Evolutionary conservation across 2,113 vertebrate genomes (phyloP).

Genomic region (Campylomormyrus tamandua): DNA sequence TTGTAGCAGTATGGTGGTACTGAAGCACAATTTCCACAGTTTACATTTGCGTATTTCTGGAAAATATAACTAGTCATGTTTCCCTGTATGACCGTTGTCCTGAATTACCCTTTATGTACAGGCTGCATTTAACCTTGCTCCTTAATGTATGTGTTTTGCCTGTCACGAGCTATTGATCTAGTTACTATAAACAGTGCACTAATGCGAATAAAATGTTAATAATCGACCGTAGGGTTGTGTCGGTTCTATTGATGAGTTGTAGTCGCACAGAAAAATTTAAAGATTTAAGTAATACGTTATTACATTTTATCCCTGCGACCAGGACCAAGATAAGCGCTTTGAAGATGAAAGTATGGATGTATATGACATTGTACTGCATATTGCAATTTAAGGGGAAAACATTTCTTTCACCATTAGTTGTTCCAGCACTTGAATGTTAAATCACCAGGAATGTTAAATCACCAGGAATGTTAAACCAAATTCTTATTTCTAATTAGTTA

Average conservation of each 20-base stretch:
- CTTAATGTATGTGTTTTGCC: neutral
- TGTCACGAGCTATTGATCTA: neutral
- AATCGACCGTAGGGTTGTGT: neutral
- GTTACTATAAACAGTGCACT: neutral
- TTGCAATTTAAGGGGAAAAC: neutral
- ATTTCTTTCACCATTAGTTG: neutral
- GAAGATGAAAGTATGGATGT: neutral
- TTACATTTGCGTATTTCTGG: neutral
- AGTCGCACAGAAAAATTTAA: neutral
- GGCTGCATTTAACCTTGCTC: neutral
- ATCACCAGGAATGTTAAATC: neutral
- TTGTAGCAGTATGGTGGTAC: neutral
- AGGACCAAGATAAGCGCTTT: neutral
- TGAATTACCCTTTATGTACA: neutral
- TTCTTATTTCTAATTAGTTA: neutral
- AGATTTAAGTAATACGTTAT: neutral
- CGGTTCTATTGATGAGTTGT: neutral
- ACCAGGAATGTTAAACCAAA: neutral
- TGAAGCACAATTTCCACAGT: neutral
- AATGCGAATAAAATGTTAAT: neutral
- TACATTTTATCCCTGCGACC: neutral
- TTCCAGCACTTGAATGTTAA: neutral
- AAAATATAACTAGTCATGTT: neutral
- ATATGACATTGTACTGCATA: neutral
- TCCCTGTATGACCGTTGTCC: neutral